Evolutionary conservation across 2,113 vertebrate species (phyloP), one percentile per base, ranked within the genome.

Genomic region (Willisornis vidua): DNA sequence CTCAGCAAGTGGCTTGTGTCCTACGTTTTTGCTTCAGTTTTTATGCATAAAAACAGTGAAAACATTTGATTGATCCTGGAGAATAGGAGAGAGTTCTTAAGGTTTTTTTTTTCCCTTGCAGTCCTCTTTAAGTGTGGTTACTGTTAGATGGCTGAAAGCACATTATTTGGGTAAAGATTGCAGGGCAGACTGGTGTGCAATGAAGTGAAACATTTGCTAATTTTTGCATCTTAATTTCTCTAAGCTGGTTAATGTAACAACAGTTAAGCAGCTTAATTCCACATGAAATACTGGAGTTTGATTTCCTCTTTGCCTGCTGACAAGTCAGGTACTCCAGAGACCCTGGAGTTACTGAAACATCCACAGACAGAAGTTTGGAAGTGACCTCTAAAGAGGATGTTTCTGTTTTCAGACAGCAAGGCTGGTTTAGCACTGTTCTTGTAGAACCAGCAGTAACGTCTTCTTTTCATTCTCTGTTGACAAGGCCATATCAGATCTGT

Each of bases 141-240:
- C 49, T 91, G 43, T 78, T 89, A 73, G 25, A 65, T 79, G 51
- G 24, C 46, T 92, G 63, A 77, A 80, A 88, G 51, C 39, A 43
- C 2, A 0, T 84, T 62, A 23, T 49, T 70, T 57, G 49, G 41
- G 23, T 88, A 62, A 85, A 65, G 77, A 73, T n/a, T 75, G 39
- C 65, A 72, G 59, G 57, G 29, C 35, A 63, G 57, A 16, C 81
- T 88, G 19, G 1, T 39, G 26, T 63, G 41, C 58, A 83, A 5
- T 37, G 37, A 83, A 87, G 41, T 70, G 88, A 91, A 91, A 85
- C 25, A 19, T 73, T 85, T 58, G 22, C 62, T 93, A 7, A 41
- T 85, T 80, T 85, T 92, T 92, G 25, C 39, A 49, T 88, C 59
- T 74, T 80, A 46, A 85, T 94, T 88, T 93, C 75, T 79, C 55